Evolutionary conservation across 2,797 vertebrate genomes (phyloP).

Genomic region (Limnodromus scolopaceus): DNA sequence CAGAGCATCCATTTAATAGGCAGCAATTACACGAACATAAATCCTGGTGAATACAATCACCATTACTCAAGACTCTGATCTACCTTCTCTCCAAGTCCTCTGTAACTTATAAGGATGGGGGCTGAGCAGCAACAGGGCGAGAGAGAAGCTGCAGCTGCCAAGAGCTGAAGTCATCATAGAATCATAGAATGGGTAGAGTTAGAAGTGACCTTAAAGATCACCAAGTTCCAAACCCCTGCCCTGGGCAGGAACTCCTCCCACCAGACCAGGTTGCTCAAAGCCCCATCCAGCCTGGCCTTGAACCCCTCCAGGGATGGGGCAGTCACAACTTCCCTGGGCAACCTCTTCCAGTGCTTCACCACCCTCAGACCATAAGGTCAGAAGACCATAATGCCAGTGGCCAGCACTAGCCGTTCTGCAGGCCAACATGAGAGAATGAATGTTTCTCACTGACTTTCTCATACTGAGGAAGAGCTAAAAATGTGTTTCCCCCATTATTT

Average conservation of each 20-base stretch:
- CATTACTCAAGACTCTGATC: neutral
- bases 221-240: no score
- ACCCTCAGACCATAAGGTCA: no score
- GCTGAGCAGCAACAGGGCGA: neutral
- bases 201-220: no score
- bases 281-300: no score
- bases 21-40: neutral
- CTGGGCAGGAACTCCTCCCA: no score
- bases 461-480: neutral
- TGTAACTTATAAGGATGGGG: neutral
- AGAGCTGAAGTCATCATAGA: neutral
- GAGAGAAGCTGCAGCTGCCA: neutral
- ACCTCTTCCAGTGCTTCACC: no score
- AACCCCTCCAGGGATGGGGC: no score
- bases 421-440: accelerated
- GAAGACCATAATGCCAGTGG: neutral
- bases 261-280: no score
- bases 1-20: neutral
- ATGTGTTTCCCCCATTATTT: neutral
- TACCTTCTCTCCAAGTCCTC: neutral
- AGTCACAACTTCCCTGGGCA: no score
- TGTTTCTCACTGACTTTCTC: neutral
- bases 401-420: neutral
- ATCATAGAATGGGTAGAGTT: no score
- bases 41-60: neutral